phyloP scores from a whole-genome alignment of 2,113 vertebrate species.

The Jacana jacana region DNA sequence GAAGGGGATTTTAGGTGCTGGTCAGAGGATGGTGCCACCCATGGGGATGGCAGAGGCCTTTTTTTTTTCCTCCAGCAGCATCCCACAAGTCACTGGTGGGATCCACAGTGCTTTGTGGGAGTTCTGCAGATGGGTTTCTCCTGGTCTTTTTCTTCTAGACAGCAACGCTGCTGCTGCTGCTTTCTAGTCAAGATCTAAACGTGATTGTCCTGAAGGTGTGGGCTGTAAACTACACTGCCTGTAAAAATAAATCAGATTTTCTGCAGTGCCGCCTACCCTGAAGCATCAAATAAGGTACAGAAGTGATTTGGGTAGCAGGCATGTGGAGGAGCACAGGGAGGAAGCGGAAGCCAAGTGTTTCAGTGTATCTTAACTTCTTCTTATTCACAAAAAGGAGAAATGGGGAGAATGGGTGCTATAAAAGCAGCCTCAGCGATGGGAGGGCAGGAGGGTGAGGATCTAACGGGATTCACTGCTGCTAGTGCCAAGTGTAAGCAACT shows the following conservation, averaged over 20 bases:
- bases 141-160: background rate
- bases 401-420: background rate
- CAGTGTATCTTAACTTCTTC: background rate
- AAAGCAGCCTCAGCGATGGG: background rate
- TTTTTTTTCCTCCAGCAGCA: background rate
- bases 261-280: background rate
- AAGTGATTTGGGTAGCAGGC: background rate
- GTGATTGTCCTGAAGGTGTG: background rate
- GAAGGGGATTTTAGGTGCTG: fast-evolving
- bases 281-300: background rate
- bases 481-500: background rate
- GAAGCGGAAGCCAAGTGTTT: background rate
- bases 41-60: too few species aligned
- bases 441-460: background rate
- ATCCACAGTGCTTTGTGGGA: background rate
- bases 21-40: background rate
- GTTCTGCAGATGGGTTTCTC: background rate
- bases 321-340: background rate
- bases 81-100: background rate
- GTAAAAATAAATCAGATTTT: background rate
- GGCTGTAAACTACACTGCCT: background rate
- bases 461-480: background rate
- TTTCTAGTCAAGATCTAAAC: background rate
- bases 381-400: background rate
- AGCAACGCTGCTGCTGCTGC: too few species aligned